Evolutionary conservation across 1,140 invertebrate genomes (phyloP).

Genomic region (Aphaenogaster floridana): DNA sequence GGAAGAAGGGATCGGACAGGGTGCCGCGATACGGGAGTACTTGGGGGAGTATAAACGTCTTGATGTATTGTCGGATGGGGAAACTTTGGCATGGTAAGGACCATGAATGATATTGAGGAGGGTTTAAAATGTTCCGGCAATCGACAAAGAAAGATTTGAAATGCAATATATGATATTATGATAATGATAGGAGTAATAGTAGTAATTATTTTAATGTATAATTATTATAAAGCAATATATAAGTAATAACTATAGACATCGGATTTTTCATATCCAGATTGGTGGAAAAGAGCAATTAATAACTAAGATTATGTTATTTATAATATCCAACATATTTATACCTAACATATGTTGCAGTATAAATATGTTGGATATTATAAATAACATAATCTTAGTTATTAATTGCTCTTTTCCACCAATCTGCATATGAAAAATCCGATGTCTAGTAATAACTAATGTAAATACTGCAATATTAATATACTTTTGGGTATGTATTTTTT

Average conservation of each 20-base stretch:
- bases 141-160: background rate
- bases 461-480: background rate
- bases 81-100: conserved; percentile 57
- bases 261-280: too few species aligned
- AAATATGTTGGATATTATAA: too few species aligned
- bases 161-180: background rate
- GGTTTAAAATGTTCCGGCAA: background rate
- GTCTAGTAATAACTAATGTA: background rate
- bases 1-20: conserved; percentile 2
- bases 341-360: too few species aligned
- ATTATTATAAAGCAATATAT: background rate
- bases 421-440: too few species aligned
- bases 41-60: conserved; percentile 67
- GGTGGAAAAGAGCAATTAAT: too few species aligned
- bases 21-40: conserved; percentile 25
- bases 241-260: too few species aligned
- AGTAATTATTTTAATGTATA: background rate
- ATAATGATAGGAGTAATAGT: background rate
- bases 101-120: conserved; percentile 60
- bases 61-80: conserved; percentile 69
- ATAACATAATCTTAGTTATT: too few species aligned
- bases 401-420: too few species aligned
- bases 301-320: too few species aligned
- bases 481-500: background rate
- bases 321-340: too few species aligned